Evolutionary conservation across 2,888 invertebrate genomes (phyloP), one percentile per base, ranked within the genome.

Genomic region (Heliconius charithonia): DNA sequence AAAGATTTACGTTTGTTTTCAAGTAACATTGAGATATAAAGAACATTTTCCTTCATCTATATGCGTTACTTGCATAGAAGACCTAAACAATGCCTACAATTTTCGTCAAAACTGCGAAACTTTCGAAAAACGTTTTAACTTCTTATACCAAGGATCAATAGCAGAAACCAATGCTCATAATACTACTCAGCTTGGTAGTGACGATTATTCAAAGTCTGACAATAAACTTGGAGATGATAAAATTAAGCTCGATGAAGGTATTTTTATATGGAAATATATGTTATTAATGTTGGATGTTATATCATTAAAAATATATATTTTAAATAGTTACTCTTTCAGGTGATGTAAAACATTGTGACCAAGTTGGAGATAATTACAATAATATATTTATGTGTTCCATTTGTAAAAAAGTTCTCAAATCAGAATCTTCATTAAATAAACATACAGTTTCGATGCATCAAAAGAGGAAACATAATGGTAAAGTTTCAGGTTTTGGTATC

Each of bases 381-480:
- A 79, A 37, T 37, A 76, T 22, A 37, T 87, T 83, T 79, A 84
- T 86, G 81, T 94, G 93, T 84, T 82, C 83, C 65, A 79, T 87
- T 25, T 93, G 93, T 83, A 85, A 88, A 62, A 93, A 93, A 85
- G 81, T 87, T 56, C 85, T 93, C 13, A 93, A 91, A 82, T 88
- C 90, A 45, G 88, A 87, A 79, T 79, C 83, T 74, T 91, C 93
- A 29, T 85, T 95, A 29, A 74, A 84, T 9, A 93, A 89, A 80
- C 95, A 95, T 81, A 88, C 87, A 81, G 83, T 89, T 62, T 87
- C 86, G 67, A 93, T 93, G 92, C 95, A 95, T 82, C 86, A 91
- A 81, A 91, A 90, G 78, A 89, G 91, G 75, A 90, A 89, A 80
- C 89, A 91, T 83, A 79, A 87, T 45, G 93, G 93, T 4, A 90